These are phyloP conservation scores for Heteromormyrus szaboi DNA, from an alignment of 2,797 vertebrate genomes.

Conservation along the genomic window DNA sequence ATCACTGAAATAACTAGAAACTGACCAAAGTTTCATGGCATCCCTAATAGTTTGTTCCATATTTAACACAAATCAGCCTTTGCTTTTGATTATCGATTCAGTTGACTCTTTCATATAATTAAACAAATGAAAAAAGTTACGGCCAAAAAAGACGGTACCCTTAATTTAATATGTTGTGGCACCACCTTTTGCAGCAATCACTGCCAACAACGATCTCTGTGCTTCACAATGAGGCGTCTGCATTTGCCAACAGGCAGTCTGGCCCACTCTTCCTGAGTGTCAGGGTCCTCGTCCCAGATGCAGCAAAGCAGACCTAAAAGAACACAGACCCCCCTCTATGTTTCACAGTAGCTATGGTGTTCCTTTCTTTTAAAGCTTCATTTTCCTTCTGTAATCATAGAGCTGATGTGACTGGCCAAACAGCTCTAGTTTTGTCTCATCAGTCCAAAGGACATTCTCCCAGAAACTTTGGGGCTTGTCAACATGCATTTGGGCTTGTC, in stretches of 20 bases:
- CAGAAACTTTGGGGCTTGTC: too few species aligned
- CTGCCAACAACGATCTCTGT: not conserved
- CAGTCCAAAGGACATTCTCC: not conserved
- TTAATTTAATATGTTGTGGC: not conserved
- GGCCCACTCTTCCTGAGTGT: not conserved
- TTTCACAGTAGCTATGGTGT: not conserved
- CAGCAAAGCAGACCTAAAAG: not conserved
- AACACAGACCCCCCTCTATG: not conserved
- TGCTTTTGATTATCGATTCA: not conserved
- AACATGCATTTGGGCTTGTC: too few species aligned
- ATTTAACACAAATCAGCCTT: too few species aligned
- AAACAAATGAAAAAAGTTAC: not conserved
- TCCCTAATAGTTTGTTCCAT: too few species aligned
- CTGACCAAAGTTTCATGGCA: too few species aligned
- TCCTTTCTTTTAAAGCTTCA: not conserved
- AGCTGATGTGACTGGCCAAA: too few species aligned
- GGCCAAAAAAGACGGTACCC: not conserved
- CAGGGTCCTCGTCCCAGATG: not conserved
- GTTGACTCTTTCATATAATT: not conserved
- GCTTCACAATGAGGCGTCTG: not conserved
- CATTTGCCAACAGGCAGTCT: not conserved
- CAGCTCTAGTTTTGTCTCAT: not conserved
- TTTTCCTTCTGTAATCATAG: not conserved
- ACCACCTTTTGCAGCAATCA: not conserved
- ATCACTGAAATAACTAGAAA: not conserved